Percentiles rank a stretch among this genome's conserved stretches.
Evolutionary conservation across 1,140 invertebrate genomes (phyloP).

Genomic region (Nasonia vitripennis): DNA sequence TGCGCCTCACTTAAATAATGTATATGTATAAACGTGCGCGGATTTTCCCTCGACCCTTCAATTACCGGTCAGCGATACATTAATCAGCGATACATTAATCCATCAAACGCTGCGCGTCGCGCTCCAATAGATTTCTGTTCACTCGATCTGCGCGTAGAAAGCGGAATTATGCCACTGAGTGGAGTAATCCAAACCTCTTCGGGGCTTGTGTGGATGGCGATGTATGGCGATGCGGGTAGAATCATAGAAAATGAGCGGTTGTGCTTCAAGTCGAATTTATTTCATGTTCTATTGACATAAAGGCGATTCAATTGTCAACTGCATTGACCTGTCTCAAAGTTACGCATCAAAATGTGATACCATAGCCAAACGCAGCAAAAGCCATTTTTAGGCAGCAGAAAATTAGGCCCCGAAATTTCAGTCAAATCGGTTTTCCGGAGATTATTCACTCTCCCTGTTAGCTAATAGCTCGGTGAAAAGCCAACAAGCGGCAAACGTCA

Average conservation of each 20-base stretch:
- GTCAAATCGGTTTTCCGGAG: no score
- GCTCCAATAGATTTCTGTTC: conserved; percentile 29
- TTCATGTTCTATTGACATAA: no score
- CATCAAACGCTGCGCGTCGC: not conserved
- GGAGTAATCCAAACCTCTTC: not conserved
- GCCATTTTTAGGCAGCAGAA: no score
- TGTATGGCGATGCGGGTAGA: not conserved
- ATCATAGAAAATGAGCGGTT: not conserved
- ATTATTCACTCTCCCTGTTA: no score
- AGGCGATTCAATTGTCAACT: no score
- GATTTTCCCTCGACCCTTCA: conserved; percentile 22
- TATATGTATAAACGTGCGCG: not conserved
- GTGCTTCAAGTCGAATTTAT: no score
- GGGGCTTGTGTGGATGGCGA: no score
- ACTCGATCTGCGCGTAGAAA: not conserved
- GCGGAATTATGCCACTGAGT: conserved; percentile 17
- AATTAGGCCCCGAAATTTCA: no score
- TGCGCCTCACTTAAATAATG: not conserved
- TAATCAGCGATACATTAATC: no score
- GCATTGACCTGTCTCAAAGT: no score
- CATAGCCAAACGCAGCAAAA: no score
- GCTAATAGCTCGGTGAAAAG: not conserved
- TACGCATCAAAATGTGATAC: no score
- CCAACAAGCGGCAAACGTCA: not conserved
- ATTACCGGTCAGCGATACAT: conserved; percentile 42